Conservation (phyloP, 23 tunicate species). For the Clavelina lepadiformis region DNA sequence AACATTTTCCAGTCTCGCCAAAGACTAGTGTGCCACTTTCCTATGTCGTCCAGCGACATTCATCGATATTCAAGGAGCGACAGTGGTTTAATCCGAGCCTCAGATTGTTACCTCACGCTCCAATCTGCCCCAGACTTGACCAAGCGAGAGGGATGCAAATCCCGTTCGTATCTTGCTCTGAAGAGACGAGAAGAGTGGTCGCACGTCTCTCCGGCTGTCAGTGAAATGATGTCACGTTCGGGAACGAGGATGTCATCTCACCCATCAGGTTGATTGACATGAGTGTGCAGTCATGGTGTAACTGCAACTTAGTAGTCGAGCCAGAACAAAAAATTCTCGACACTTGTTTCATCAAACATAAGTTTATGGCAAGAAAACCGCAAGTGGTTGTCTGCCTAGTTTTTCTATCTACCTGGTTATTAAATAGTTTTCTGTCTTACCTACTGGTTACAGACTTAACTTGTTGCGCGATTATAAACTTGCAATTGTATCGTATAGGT, state of each 20-base stretch:
- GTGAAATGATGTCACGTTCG: slow-evolving; percentile 87
- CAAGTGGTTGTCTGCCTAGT: too few relatives aligned
- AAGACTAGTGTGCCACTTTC: slow-evolving; percentile 38
- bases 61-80: slow-evolving; percentile 6
- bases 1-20: slow-evolving; percentile 62
- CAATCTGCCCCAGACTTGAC: slow-evolving; percentile 64
- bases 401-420: too few relatives aligned
- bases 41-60: slow-evolving; percentile 44
- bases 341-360: too few relatives aligned
- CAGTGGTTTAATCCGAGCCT: slow-evolving; percentile 12
- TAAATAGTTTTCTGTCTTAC: too few relatives aligned
- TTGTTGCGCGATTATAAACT: too few relatives aligned
- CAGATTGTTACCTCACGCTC: slow-evolving; percentile 48
- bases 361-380: too few relatives aligned
- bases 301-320: too few relatives aligned
- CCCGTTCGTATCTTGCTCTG: slow-evolving; percentile 77
- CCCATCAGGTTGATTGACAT: slow-evolving; percentile 58
- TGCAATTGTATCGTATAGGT: slow-evolving; percentile 10
- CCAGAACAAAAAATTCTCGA: too few relatives aligned
- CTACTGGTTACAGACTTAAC: too few relatives aligned
- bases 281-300: too few relatives aligned
- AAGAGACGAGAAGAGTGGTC: slow-evolving; percentile 83
- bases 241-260: slow-evolving; percentile 86
- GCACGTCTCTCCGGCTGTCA: slow-evolving; percentile 78
- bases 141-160: slow-evolving; percentile 61